Percentiles rank a stretch among this genome's conserved stretches.
Conservation (phyloP, 2,888 invertebrate species). For the Polyommatus iphigenia region DNA sequence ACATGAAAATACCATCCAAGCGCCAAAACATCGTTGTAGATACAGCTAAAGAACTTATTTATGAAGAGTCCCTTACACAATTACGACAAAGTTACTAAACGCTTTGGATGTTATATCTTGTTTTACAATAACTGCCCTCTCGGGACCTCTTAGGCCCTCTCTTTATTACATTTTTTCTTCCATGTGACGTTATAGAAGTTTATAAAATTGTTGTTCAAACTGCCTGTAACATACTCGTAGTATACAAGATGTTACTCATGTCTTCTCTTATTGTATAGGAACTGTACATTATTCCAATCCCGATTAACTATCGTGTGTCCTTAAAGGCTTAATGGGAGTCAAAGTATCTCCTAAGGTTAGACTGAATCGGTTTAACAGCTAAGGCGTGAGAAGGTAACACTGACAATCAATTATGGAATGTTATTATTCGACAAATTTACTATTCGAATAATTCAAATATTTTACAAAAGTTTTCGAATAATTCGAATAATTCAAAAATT, state of each 20-base stretch:
- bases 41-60: neutral
- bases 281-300: too few species aligned
- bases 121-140: neutral
- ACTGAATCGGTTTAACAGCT: too few species aligned
- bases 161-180: constrained; percentile 22
- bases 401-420: too few species aligned
- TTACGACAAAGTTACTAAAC: constrained; percentile 3
- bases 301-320: too few species aligned
- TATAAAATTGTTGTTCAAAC: neutral
- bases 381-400: too few species aligned
- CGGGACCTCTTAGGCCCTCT: neutral
- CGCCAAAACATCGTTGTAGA: neutral
- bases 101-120: constrained; percentile 7
- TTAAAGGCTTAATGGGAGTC: too few species aligned
- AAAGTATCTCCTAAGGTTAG: too few species aligned
- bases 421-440: too few species aligned
- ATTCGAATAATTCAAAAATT: too few species aligned
- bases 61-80: neutral
- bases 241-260: neutral
- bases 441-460: too few species aligned
- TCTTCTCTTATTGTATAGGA: too few species aligned
- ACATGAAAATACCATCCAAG: neutral
- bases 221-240: neutral
- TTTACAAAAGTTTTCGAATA: too few species aligned
- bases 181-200: constrained; percentile 10